These are phyloP conservation scores for Glaucidium brasilianum DNA, from an alignment of 2,113 vertebrate genomes.

Conservation along the genomic window DNA sequence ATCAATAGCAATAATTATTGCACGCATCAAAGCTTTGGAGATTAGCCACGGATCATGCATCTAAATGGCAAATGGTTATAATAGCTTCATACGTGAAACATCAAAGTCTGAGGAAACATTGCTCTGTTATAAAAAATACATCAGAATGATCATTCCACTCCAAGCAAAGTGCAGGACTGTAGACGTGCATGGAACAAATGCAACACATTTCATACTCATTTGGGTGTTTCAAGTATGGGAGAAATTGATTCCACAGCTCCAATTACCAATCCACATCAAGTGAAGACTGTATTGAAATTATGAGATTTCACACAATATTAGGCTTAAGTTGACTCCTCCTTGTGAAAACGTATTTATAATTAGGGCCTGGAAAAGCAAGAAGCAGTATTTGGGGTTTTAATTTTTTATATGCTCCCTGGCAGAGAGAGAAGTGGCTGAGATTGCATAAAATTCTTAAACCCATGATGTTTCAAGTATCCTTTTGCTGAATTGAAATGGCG, in stretches of 20 bases:
- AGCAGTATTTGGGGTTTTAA: conserved; percentile 11
- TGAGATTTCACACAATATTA: conserved; percentile 37
- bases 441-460: conserved; percentile 24
- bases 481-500: conserved; percentile 3
- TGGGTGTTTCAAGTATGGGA: conserved; percentile 45
- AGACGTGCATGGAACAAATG: conserved; percentile 38
- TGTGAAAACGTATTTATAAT: conserved; percentile 47
- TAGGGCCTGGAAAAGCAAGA: conserved; percentile 9
- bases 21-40: conserved; percentile 68
- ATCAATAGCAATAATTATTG: conserved; percentile 72
- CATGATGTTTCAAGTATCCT: conserved; percentile 16
- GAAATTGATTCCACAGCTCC: conserved; percentile 52
- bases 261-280: conserved; percentile 26
- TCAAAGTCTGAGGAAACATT: conserved; percentile 72
- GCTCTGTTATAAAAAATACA: conserved; percentile 71
- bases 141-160: conserved; percentile 43
- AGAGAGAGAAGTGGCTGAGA: conserved; percentile 15
- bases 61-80: conserved; percentile 74
- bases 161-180: neutral
- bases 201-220: conserved; percentile 46
- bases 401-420: conserved; percentile 32
- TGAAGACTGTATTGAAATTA: conserved; percentile 29
- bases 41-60: conserved; percentile 77
- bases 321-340: conserved; percentile 41
- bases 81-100: conserved; percentile 76